phyloP scores from a whole-genome alignment of 2,888 invertebrate genomes.

The Eupithecia centaureata region DNA sequence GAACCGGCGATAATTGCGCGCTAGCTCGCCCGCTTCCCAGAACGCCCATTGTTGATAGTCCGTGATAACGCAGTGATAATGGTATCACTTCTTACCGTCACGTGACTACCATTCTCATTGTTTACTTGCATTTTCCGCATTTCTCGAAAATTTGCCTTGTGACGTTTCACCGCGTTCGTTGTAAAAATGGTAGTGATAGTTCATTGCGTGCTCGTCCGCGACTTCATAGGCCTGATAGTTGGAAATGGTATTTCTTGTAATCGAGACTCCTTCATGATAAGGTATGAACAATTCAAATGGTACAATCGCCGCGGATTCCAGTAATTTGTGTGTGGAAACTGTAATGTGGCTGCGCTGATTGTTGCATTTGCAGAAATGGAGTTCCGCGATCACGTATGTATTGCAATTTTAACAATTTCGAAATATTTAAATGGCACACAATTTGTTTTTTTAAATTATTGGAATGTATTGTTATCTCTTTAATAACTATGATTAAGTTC shows the following conservation, averaged over 20 bases:
- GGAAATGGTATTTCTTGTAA: conserved; percentile 31
- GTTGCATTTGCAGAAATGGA: conserved; percentile 12
- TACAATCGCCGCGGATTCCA: conserved; percentile 30
- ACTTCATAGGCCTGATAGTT: conserved; percentile 25
- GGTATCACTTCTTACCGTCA: conserved; percentile 64
- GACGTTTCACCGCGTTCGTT: conserved; percentile 26
- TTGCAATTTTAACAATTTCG: conserved; percentile 1
- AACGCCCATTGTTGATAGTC: conserved; percentile 63
- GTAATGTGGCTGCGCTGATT: not conserved
- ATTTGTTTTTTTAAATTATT: not conserved
- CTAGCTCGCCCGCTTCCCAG: conserved; percentile 64
- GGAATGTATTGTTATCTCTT: not conserved
- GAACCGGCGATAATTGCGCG: conserved; percentile 73
- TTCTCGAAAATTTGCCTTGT: conserved; percentile 41
- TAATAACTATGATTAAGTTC: not conserved
- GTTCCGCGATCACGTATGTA: conserved; percentile 13
- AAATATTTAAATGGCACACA: not conserved
- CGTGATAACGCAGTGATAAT: conserved; percentile 74
- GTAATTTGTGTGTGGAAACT: conserved; percentile 21
- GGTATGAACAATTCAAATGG: conserved; percentile 24
- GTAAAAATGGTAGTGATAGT: conserved; percentile 34
- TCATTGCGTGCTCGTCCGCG: conserved; percentile 33
- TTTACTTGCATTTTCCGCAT: conserved; percentile 47
- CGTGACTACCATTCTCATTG: conserved; percentile 47
- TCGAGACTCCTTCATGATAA: conserved; percentile 34